phyloP scores from a whole-genome alignment of 2,888 invertebrate species.

The Sesamia inferens region DNA sequence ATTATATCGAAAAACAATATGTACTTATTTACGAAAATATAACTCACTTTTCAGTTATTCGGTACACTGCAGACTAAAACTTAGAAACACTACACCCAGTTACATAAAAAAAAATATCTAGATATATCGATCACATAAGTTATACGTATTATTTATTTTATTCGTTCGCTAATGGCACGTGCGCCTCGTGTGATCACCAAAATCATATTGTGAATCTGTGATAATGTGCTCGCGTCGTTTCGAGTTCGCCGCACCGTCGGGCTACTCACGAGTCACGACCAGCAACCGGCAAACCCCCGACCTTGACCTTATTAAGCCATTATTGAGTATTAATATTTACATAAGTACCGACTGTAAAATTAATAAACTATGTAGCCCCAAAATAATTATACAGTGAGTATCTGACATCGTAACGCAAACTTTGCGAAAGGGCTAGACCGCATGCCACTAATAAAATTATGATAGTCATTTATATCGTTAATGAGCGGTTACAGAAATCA shows the following conservation, averaged over 20 bases:
- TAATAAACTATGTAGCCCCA: conserved; percentile 1
- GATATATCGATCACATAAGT: conserved; percentile 22
- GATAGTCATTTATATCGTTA: too few species aligned
- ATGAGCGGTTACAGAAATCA: too few species aligned
- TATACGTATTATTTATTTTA: conserved; percentile 39
- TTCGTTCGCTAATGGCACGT: conserved; percentile 59
- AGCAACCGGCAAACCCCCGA: conserved; percentile 46
- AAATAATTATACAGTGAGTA: neutral
- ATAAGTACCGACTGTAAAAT: neutral
- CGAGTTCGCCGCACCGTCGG: conserved; percentile 39
- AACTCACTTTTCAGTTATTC: conserved; percentile 40
- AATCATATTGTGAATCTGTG: conserved; percentile 62
- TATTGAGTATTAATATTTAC: conserved; percentile 32
- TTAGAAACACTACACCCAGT: conserved; percentile 14
- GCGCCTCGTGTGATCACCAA: conserved; percentile 65
- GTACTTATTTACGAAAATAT: conserved; percentile 11
- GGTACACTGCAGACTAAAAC: conserved; percentile 3
- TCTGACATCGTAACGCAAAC: too few species aligned
- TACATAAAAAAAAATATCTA: neutral
- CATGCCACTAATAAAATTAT: too few species aligned
- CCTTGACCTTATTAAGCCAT: conserved; percentile 64
- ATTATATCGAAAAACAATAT: conserved; percentile 17
- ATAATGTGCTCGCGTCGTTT: conserved; percentile 33
- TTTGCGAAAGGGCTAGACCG: too few species aligned
- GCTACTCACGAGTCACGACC: conserved; percentile 26